phyloP scores from a whole-genome alignment of 2,797 vertebrate species.

The Thalassophryne amazonica region DNA sequence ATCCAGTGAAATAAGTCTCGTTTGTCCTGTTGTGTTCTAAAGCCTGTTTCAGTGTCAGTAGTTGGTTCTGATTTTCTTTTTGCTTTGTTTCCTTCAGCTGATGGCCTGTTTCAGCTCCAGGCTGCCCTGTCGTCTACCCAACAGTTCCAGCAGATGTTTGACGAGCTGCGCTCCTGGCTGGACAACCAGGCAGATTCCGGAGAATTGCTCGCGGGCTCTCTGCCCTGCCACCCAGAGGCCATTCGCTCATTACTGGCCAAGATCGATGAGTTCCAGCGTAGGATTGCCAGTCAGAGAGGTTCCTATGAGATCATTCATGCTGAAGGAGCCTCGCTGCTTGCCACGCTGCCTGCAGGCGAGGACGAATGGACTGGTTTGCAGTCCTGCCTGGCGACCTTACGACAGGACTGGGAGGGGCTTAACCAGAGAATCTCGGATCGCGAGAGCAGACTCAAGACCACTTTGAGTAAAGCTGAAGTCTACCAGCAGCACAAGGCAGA shows the following conservation, averaged over 20 bases:
- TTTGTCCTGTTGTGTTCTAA: constrained; percentile 9
- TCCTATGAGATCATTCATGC: constrained; percentile 93
- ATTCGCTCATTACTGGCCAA: constrained; percentile 85
- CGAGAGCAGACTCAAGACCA: constrained; percentile 82
- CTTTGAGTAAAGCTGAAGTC: constrained; percentile 86
- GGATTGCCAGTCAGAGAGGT: constrained; percentile 89
- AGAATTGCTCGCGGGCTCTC: constrained; percentile 63
- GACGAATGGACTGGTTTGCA: constrained; percentile 87
- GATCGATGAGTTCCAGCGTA: constrained; percentile 89
- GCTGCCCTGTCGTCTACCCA: constrained; percentile 92
- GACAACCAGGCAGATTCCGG: constrained; percentile 79
- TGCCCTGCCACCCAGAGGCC: constrained; percentile 86
- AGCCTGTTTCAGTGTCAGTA: neutral
- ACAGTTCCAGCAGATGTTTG: constrained; percentile 99
- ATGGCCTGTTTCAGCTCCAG: constrained; percentile 94
- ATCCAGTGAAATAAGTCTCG: neutral
- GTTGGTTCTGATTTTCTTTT: neutral
- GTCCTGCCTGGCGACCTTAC: constrained; percentile 81
- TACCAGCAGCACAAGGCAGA: constrained; percentile 86
- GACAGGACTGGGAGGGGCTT: constrained; percentile 88
- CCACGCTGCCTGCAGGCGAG: constrained; percentile 85
- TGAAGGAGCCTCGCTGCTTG: constrained; percentile 87
- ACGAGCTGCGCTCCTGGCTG: constrained; percentile 92
- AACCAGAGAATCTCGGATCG: constrained; percentile 82
- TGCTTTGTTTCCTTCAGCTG: constrained; percentile 72